These are phyloP conservation scores for Thermophis baileyi DNA, from an alignment of 2,113 vertebrate genomes.

Conservation along the genomic window DNA sequence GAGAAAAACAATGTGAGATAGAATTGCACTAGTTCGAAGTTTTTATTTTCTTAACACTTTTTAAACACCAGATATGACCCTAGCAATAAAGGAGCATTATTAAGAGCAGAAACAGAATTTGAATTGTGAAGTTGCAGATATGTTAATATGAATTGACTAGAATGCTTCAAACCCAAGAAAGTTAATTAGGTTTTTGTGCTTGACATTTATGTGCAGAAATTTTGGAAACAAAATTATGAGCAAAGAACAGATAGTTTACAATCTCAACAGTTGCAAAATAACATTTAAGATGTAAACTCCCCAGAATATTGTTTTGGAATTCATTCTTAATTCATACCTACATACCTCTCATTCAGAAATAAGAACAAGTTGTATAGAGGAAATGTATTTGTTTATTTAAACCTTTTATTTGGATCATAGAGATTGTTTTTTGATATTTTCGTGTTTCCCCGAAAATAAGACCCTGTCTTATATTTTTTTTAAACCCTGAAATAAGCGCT, in stretches of 20 bases:
- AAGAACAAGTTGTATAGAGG: neutral
- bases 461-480: no score
- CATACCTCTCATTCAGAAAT: neutral
- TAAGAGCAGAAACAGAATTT: neutral
- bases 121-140: neutral
- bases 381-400: neutral
- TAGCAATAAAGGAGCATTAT: neutral
- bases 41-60: neutral
- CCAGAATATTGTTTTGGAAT: neutral
- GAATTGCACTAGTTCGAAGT: neutral
- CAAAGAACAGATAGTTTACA: neutral
- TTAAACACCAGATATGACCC: no score
- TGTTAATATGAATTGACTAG: conserved; percentile 7
- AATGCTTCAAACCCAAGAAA: conserved; percentile 28
- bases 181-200: neutral
- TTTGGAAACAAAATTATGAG: neutral
- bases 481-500: no score
- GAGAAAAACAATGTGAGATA: neutral
- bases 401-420: neutral
- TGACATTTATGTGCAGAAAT: neutral
- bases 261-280: neutral
- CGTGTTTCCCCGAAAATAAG: no score
- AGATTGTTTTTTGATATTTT: neutral
- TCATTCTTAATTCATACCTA: neutral
- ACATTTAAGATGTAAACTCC: neutral